Evolutionary conservation across 2,888 invertebrate species (phyloP), one percentile per base, ranked within the genome.

Genomic region (Phymatocera aterrima): DNA sequence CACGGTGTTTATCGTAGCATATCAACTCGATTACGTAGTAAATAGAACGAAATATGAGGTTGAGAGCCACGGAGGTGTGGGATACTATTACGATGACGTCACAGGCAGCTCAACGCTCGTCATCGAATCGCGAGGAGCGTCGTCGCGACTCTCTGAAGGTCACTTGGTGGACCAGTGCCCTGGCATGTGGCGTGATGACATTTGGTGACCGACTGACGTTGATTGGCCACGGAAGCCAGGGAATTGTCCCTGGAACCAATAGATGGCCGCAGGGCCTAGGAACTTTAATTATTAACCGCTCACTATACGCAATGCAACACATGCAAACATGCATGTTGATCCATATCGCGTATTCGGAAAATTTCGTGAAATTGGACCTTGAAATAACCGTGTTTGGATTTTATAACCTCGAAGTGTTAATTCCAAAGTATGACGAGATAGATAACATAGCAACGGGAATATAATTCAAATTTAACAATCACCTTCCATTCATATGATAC

Each of bases 131-230:
- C n/a, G n/a, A n/a, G n/a, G n/a, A n/a, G n/a, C n/a, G n/a, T n/a
- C n/a, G n/a, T n/a, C n/a, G n/a, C n/a, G n/a, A n/a, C n/a, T n/a
- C 57, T 43, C 60, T 57, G 75, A 75, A 75, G 75, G 75, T 75
- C 75, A 75, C 40, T 75, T 12, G 15, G 75, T 75, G 75, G 40
- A 75, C 75, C 75, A 75, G 75, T 75, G 75, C 75, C 75, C 75
- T 57, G 72, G 31, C 61, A 64, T 64, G 37, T 64, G 68, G 40
- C 54, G 37, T 3, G 40, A 57, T 75, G 75, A 75, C 75, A 75
- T 75, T 75, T 75, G 75, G 54, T 75, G 75, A 75, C 75, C 75
- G 75, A 75, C 57, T 75, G 57, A 57, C 75, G 75, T 75, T 75
- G 57, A 75, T 75, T 75, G 75, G 75, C 43, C 60, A 40, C 21